Evolutionary conservation across 1,140 invertebrate genomes (phyloP), one percentile per base, ranked within the genome.

Genomic region (Lepidurus packardi): DNA sequence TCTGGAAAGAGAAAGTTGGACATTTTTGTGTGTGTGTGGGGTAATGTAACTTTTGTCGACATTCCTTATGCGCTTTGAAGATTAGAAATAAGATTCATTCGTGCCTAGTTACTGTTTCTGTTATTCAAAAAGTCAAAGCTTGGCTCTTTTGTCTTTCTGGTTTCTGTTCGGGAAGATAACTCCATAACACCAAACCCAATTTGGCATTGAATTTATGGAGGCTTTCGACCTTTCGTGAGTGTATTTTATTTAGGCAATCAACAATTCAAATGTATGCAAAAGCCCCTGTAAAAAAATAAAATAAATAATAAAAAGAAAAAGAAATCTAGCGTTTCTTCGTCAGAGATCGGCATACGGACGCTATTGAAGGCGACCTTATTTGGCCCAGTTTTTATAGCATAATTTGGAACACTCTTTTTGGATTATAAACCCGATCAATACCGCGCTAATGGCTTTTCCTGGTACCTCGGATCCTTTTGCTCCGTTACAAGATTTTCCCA

Each of bases 181-280:
- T 65, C 53, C 53, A 65, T 65, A 65, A 65, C 21, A n/a, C 9
- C 53, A 3, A 65, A 65, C 53, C 53, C 53, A 65, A 65, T 65
- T 65, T 65, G 53, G 53, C 53, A n/a, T 9, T 65, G 53, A 21
- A 65, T 65, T 65, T 65, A 65, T 65, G 53, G 53, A 16, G 16
- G 53, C 53, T 65, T 65, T 65, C 53, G 53, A 65, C 53, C 53
- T 65, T 65, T 65, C 53, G 53, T 65, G 53, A 65, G 8, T 65
- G 53, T 16, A 65, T 65, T 65, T 65, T 65, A 21, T 65, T 13
- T 13, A 21, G 53, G 53, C 53, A 65, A 65, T 65, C 21, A 65
- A 65, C 53, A 65, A 65, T 65, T 65, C 53, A 65, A 65, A 65
- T 65, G 53, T 16, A 65, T 9, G 16, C 53, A 21, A 16, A 65